These are phyloP conservation scores for Celastrina argiolus DNA, from an alignment of 2,888 invertebrate species.

Conservation along the genomic window DNA sequence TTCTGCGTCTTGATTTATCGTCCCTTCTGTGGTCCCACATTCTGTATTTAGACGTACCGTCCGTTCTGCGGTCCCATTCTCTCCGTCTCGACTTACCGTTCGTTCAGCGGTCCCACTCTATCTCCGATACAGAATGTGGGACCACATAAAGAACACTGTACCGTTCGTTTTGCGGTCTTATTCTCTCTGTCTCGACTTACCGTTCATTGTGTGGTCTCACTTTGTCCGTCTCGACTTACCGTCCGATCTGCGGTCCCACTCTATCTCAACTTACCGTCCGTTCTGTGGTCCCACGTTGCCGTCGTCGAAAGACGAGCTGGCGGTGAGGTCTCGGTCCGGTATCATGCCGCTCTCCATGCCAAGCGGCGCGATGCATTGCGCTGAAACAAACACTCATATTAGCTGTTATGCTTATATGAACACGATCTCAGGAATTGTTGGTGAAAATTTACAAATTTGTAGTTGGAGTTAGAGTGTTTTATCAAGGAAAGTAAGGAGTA, in stretches of 20 bases:
- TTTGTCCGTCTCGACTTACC: background rate
- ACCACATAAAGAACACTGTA: no score
- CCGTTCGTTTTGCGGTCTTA: background rate
- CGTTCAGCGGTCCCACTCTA: background rate
- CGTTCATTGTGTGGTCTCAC: background rate
- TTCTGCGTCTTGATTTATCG: constrained; percentile 75
- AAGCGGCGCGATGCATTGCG: constrained; percentile 87
- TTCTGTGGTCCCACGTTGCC: constrained; percentile 91
- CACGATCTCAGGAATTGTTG: background rate
- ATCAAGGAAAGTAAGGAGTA: no score
- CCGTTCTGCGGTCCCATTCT: constrained; percentile 89
- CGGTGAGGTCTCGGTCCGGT: constrained; percentile 87
- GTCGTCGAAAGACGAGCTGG: constrained; percentile 91
- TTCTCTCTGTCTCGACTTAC: background rate
- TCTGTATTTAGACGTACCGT: constrained; percentile 80
- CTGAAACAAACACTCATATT: constrained; percentile 67
- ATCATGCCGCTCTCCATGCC: constrained; percentile 92
- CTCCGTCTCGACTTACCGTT: background rate
- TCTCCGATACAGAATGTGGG: no score
- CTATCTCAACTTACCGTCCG: constrained; percentile 80
- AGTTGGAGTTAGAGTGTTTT: no score
- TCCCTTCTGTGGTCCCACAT: constrained; percentile 91
- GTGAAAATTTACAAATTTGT: background rate
- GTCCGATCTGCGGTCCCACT: background rate
- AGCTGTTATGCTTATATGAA: background rate